Evolutionary conservation across 2,113 vertebrate species (phyloP).

Genomic region (Tichodroma muraria): DNA sequence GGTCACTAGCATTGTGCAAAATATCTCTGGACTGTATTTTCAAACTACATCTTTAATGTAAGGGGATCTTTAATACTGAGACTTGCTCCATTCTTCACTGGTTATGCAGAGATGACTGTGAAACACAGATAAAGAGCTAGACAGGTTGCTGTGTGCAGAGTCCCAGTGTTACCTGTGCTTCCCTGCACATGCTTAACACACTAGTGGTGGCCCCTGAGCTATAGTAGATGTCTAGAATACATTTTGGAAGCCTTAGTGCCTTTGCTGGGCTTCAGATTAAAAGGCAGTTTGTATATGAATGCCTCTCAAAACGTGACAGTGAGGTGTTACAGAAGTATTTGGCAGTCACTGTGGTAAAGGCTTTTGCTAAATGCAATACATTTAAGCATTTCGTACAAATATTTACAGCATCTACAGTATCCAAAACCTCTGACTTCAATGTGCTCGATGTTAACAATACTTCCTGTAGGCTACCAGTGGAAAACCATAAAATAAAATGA

Average conservation of each 20-base stretch:
- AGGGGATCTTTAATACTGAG: background rate
- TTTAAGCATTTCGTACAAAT: background rate
- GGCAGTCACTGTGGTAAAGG: background rate
- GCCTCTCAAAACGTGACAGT: background rate
- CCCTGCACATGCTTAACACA: background rate
- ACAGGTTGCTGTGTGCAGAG: background rate
- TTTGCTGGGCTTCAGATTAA: background rate
- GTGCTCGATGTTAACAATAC: background rate
- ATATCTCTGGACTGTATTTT: background rate
- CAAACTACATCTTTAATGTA: background rate
- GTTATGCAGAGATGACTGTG: background rate
- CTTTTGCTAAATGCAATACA: background rate
- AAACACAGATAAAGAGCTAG: background rate
- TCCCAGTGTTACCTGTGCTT: background rate
- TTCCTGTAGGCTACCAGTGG: background rate
- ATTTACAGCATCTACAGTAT: background rate
- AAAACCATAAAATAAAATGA: background rate
- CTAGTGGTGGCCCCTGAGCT: background rate
- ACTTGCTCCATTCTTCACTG: background rate
- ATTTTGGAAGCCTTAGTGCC: background rate
- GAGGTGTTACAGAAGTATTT: background rate
- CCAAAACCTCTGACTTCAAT: background rate
- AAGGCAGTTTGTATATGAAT: background rate
- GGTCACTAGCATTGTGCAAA: background rate
- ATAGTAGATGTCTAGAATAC: background rate